Conservation (phyloP, 2,113 vertebrate species). For the Podarcis raffonei region DNA sequence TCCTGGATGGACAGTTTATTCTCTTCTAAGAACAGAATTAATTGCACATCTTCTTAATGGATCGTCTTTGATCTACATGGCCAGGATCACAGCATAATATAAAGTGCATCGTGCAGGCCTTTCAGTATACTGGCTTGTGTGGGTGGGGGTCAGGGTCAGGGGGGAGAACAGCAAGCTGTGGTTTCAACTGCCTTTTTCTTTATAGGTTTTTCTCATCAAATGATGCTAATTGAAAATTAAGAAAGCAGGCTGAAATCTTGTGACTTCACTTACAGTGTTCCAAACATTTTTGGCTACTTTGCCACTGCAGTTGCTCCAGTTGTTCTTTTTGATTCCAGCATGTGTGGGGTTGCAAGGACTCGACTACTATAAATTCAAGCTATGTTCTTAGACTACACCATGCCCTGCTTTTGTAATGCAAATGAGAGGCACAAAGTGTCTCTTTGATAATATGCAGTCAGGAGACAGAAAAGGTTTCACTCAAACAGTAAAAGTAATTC, state of each 20-base stretch:
- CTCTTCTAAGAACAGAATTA: conserved; percentile 47
- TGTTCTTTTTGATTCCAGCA: conserved; percentile 63
- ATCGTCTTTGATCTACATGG: conserved; percentile 41
- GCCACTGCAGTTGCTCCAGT: not conserved
- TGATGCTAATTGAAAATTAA: not conserved
- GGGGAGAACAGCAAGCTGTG: conserved; percentile 15
- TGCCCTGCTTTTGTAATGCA: conserved; percentile 86
- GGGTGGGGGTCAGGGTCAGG: not conserved
- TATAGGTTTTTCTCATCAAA: not conserved
- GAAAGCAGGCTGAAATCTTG: conserved; percentile 58
- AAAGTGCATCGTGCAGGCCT: conserved; percentile 35
- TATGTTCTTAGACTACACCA: conserved; percentile 73
- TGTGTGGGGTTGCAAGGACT: conserved; percentile 67
- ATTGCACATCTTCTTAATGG: conserved; percentile 55
- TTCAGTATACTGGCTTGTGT: conserved; percentile 29
- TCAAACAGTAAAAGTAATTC: conserved; percentile 84
- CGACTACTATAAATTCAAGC: conserved; percentile 76
- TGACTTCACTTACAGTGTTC: conserved; percentile 56
- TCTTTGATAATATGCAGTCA: conserved; percentile 90
- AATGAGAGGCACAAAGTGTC: conserved; percentile 86
- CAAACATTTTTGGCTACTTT: conserved; percentile 65
- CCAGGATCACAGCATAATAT: conserved; percentile 30
- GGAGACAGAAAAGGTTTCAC: conserved; percentile 84
- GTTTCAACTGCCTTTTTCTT: not conserved
- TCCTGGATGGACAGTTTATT: conserved; percentile 40